Evolutionary conservation across 2,113 vertebrate species (phyloP).

Genomic region (Procavia capensis): DNA sequence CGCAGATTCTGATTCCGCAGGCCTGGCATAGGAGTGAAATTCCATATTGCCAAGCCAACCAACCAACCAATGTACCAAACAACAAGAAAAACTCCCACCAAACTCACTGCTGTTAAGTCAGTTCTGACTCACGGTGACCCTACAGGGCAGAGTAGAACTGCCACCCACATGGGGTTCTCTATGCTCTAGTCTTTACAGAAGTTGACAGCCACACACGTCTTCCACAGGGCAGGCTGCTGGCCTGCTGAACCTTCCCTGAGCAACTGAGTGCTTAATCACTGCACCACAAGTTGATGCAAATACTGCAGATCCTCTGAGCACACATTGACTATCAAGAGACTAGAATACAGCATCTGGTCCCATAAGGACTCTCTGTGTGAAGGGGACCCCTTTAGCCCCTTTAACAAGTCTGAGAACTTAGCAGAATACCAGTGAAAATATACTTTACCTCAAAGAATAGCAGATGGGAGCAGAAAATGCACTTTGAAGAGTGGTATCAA

Average conservation of each 20-base stretch:
- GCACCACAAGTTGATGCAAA: too few species aligned
- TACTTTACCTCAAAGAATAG: background rate
- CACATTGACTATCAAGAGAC: background rate
- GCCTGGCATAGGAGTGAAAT: background rate
- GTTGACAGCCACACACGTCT: background rate
- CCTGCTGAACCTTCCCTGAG: background rate
- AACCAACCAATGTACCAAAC: background rate
- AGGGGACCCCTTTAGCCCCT: background rate
- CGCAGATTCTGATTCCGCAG: background rate
- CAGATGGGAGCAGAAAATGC: background rate
- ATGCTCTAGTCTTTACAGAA: background rate
- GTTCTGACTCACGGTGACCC: background rate
- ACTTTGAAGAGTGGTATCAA: background rate
- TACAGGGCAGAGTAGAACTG: background rate
- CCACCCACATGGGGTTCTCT: background rate
- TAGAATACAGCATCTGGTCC: background rate
- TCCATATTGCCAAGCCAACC: background rate
- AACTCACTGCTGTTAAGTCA: background rate
- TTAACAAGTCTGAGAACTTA: background rate
- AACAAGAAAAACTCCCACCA: background rate
- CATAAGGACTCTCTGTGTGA: background rate
- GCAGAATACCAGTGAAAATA: background rate
- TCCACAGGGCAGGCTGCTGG: background rate
- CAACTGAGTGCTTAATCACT: background rate
- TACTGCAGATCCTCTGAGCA: background rate